Conservation (phyloP, 2,888 invertebrate species). For the Xestia ashworthii region DNA sequence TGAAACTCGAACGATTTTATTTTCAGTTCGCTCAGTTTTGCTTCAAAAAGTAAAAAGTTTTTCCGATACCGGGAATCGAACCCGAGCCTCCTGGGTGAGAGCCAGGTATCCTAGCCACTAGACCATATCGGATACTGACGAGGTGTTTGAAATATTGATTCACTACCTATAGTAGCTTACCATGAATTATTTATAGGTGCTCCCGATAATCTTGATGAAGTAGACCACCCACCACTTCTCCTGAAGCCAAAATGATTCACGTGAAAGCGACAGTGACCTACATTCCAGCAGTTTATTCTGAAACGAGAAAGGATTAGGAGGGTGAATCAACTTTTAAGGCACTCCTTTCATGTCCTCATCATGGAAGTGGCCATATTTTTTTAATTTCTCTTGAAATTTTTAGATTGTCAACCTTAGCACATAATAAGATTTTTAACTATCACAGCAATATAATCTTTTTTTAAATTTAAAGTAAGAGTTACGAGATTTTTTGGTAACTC, state of each 20-base stretch:
- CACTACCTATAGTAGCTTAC: not conserved
- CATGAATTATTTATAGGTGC: not conserved
- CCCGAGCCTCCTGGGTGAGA: slow-evolving; percentile 92
- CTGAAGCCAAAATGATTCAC: not conserved
- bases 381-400: no score
- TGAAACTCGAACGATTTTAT: not conserved
- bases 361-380: no score
- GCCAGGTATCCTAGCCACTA: slow-evolving; percentile 92
- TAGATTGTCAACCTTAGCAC: no score
- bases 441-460: no score
- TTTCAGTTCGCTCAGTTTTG: not conserved
- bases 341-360: no score
- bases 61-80: slow-evolving; percentile 92
- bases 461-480: no score
- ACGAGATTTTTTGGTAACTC: no score
- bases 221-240: not conserved
- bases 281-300: not conserved
- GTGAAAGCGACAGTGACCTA: not conserved
- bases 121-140: slow-evolving; percentile 89
- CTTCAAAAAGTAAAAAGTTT: slow-evolving; percentile 76
- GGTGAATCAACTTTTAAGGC: no score
- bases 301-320: not conserved
- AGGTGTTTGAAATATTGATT: rapidly evolving
- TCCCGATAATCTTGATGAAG: not conserved
- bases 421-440: no score